Base-by-base conservation (phyloP, 1,140 invertebrate genomes). In the Trichonephila clavipes region DNA sequence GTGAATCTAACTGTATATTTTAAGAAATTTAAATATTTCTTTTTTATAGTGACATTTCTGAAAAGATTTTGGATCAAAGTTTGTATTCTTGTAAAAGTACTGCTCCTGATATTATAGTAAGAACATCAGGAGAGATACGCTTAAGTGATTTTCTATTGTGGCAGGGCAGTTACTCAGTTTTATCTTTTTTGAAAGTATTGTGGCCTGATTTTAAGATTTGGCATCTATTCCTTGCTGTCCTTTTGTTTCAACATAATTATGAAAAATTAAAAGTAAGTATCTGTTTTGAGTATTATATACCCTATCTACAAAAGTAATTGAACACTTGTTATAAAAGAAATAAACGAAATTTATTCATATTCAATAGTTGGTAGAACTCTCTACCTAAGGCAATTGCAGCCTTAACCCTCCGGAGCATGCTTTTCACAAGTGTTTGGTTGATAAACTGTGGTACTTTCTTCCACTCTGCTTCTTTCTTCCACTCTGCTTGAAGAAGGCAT, bases 91-190 rank as follows among this genome's bases (percentile, higher is more conserved):
- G 97, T 91, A 96, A 97, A 62, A 97, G 97, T 24, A 96, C 96
- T 21, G 96, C 97, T 94, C 98, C 98, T 44, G 99, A 99, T 96
- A 96, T 99, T 90, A 96, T 99, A 10, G 97, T 99, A 61, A 96
- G 99, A 95, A 99, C 99, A 21, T 99, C 99, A 1, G 99, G 99
- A 34, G 99, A 99, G 97, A 97, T 98, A 5, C 96, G 99, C 94
- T 96, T 99, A 1, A 99, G 98, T 95, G 99, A 99, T 96, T 99
- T 99, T 95, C 96, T 99, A 94, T 96, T 99, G 90, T 99, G 98
- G 98, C 99, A 99, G 97, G 92, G 98, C 98, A 96, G 94, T 93
- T 94, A 94, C 82, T 95, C 94, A 2, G 66, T 94, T 7, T 44
- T 98, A 28, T 97, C 97, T 95, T 98, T 98, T 95, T 97, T 97